Evolutionary conservation across 1,140 invertebrate genomes (phyloP).

Genomic region (Bicyclus anynana): DNA sequence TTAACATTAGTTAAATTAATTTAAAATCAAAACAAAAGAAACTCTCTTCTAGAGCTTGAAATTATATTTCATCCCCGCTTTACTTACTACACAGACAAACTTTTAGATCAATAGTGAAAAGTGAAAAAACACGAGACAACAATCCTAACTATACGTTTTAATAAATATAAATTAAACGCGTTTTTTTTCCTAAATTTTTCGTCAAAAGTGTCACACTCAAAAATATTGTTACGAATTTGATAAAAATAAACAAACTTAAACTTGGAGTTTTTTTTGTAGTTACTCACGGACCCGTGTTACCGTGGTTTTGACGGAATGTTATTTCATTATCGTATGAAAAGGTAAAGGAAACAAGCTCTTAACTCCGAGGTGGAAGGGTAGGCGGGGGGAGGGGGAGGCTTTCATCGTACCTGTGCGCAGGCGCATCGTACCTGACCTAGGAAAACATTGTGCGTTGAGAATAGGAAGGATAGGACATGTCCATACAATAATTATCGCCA

Average conservation of each 20-base stretch:
- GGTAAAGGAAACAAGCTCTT: conserved; percentile 61
- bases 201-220: background rate
- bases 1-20: too few relatives aligned
- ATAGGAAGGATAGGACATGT: conserved; percentile 37
- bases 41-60: too few relatives aligned
- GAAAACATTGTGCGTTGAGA: conserved; percentile 48
- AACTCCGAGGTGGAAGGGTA: conserved; percentile 30
- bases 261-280: background rate
- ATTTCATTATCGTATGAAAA: conserved; percentile 68
- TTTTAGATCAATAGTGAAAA: too few relatives aligned
- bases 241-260: conserved; percentile 13
- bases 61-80: too few relatives aligned
- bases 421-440: conserved; percentile 67
- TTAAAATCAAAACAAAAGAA: too few relatives aligned
- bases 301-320: conserved; percentile 43
- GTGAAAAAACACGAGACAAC: too few relatives aligned
- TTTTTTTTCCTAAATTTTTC: too few relatives aligned
- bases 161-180: too few relatives aligned
- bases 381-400: conserved; percentile 27
- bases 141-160: too few relatives aligned
- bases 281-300: conserved; percentile 42
- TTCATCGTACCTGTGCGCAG: conserved; percentile 53
- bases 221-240: background rate
- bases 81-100: too few relatives aligned
- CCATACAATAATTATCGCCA: too few relatives aligned